A percentile compares a stretch with the other conserved stretches of the same genome.
Conservation (phyloP, 1,140 invertebrate genomes). For the Trichonephila clavipes region DNA sequence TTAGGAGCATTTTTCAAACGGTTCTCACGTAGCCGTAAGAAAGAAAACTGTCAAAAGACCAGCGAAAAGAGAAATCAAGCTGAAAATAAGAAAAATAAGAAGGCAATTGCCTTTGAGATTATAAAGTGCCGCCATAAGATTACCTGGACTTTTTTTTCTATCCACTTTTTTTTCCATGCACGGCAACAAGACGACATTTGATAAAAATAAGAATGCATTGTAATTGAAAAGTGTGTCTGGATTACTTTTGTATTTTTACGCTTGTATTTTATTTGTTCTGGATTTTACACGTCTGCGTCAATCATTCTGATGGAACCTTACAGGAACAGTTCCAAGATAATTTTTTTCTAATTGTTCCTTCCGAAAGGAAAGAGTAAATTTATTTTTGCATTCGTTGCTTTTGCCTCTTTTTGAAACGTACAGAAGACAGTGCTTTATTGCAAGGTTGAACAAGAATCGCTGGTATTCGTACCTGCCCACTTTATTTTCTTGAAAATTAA, state of each 20-base stretch:
- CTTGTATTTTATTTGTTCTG: conserved; percentile 43
- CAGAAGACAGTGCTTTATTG: neutral
- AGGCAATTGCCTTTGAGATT: neutral
- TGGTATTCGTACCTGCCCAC: neutral
- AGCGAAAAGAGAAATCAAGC: neutral
- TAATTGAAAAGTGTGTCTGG: conserved; percentile 46
- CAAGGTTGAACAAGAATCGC: neutral
- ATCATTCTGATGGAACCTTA: conserved; percentile 35
- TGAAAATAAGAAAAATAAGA: neutral
- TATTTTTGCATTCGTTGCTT: neutral
- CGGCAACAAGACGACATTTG: conserved; percentile 32
- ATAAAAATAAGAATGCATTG: conserved; percentile 37
- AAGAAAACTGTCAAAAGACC: conserved; percentile 28
- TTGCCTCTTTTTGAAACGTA: neutral
- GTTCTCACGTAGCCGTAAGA: neutral
- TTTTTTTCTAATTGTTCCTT: conserved; percentile 4
- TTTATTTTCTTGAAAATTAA: neutral
- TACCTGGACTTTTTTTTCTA: conserved; percentile 1
- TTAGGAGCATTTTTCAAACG: neutral
- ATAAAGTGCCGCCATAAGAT: conserved; percentile 19
- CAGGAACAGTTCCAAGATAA: conserved; percentile 8
- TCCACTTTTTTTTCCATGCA: neutral
- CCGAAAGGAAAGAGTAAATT: neutral
- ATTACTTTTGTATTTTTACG: conserved; percentile 42
- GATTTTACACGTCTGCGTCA: conserved; percentile 26